Evolutionary conservation across 2,113 vertebrate species (phyloP), one percentile per base, ranked within the genome.

Genomic region (Turdus rufiventris): DNA sequence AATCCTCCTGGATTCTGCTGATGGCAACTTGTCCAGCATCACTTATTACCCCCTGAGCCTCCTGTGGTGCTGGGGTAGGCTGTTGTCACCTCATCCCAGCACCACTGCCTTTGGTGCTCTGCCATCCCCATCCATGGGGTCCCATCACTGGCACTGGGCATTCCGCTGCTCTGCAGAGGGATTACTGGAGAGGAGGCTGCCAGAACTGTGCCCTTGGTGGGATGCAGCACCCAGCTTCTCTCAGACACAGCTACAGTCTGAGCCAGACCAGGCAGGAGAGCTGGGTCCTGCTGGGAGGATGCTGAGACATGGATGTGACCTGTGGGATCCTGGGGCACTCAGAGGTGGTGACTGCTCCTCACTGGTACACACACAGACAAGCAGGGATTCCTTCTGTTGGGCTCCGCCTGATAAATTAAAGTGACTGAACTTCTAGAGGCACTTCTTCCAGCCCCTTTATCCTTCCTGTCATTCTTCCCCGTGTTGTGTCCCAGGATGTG

Each of bases 21-120:
- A 89, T 82, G 91, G 91, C 70, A 93, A 68, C 74, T 73, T 82
- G 50, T 95, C 89, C 93, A 88, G 57, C 54, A 89, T 62, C 21
- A 0, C 38, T 89, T 75, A 77, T 53, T 66, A 79, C 15, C 24
- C 45, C 8, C 18, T 1, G 1, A 50, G 8, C 54, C 71, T 91
- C 31, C 77, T 66, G 45, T 0, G 0, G 61, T 61, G 48, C 47
- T 62, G 48, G 12, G 12, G 19, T 65, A 34, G 19, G 74, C 16
- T 40, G 18, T 4, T 62, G n/a, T 48, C 76, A 62, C 26, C 34
- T 60, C 42, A 40, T 26, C 13, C 9, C 45, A 63, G 31, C 23
- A 56, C 40, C 73, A 17, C 11, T 7, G 3, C 6, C 29, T 66
- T n/a, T n/a, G 33, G 29, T 62, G 34, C 40, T 79, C 2, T 0